A percentile compares a stretch with the other conserved stretches of the same genome.
Evolutionary conservation across 2,888 invertebrate species (phyloP).

Genomic region (Tortricodes alternella): DNA sequence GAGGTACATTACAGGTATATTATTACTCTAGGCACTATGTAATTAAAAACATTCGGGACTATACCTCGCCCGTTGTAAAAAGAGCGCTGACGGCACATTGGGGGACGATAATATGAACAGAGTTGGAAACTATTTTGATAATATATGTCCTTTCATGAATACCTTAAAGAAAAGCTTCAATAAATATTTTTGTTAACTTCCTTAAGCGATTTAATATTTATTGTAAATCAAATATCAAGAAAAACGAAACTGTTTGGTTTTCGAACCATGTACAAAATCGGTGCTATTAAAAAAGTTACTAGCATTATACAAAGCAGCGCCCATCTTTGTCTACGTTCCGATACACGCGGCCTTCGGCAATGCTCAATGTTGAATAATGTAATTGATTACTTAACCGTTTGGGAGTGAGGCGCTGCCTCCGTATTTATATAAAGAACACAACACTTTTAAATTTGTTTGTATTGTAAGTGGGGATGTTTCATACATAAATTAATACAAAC

Average conservation of each 20-base stretch:
- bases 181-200: background rate
- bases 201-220: background rate
- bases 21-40: background rate
- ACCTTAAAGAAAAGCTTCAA: no score
- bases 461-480: conserved; percentile 20
- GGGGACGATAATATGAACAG: no score
- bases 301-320: conserved; percentile 37
- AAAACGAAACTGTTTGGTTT: conserved; percentile 6
- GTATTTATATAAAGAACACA: conserved; percentile 18
- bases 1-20: background rate
- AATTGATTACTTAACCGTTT: conserved; percentile 37
- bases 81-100: no score
- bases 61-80: background rate
- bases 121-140: no score
- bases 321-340: conserved; percentile 35
- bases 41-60: background rate
- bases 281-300: conserved; percentile 23
- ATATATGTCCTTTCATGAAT: no score
- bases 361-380: conserved; percentile 43
- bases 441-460: conserved; percentile 27
- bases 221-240: background rate
- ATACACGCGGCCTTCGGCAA: conserved; percentile 38
- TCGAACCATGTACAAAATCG: conserved; percentile 22
- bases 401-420: conserved; percentile 31
- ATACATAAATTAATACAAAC: conserved; percentile 19